Evolutionary conservation across 2,113 vertebrate species (phyloP).

Genomic region (Xenopus laevis): DNA sequence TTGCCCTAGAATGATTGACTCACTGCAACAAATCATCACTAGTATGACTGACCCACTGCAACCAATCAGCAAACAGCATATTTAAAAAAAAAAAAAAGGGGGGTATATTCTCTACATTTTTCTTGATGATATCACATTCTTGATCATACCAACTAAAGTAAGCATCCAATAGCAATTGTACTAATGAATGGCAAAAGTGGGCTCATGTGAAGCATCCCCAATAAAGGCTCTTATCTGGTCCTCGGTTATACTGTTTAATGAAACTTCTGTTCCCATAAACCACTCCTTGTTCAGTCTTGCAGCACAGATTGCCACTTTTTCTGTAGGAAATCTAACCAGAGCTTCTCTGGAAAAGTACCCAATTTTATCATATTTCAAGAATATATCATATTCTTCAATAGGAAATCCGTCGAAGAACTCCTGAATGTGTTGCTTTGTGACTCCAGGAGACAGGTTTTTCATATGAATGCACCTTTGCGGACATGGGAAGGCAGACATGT

Average conservation of each 20-base stretch:
- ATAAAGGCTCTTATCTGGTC: neutral
- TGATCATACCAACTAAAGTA: too few species aligned
- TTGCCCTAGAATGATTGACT: too few species aligned
- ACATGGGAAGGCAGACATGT: constrained; percentile 56
- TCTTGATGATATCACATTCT: too few species aligned
- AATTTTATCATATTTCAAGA: constrained; percentile 67
- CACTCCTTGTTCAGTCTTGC: constrained; percentile 50
- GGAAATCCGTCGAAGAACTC: constrained; percentile 69
- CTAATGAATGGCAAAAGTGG: neutral
- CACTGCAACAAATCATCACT: too few species aligned
- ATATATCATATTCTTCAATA: constrained; percentile 64
- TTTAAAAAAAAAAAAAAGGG: too few species aligned
- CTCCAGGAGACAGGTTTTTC: constrained; percentile 74
- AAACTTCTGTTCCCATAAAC: constrained; percentile 2
- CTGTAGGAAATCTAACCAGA: constrained; percentile 72
- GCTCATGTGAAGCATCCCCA: neutral
- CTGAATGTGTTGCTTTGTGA: constrained; percentile 70
- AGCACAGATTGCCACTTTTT: constrained; percentile 67
- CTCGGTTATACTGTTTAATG: neutral
- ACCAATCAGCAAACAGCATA: too few species aligned
- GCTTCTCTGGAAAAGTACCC: constrained; percentile 78
- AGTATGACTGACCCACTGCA: too few species aligned
- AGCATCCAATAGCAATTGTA: neutral
- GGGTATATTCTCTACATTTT: too few species aligned
- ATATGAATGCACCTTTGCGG: constrained; percentile 73